A percentile compares a stretch with the other conserved stretches of the same genome.
phyloP scores from a whole-genome alignment of 2,113 vertebrate species.

The Ammodramus savannarum region DNA sequence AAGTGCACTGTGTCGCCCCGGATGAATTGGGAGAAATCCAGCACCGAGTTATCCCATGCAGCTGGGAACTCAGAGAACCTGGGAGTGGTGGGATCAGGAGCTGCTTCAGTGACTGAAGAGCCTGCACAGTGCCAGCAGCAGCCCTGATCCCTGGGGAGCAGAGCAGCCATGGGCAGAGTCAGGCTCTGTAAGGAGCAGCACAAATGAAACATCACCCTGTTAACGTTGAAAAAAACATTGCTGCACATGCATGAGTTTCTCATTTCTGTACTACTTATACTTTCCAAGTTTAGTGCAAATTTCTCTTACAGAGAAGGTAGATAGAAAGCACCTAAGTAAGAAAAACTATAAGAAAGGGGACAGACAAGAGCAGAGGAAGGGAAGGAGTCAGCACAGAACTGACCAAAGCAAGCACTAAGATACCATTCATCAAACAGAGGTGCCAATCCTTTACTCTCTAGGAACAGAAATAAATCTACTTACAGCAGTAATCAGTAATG shows the following conservation, averaged over 20 bases:
- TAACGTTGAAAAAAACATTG: neutral
- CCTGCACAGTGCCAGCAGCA: neutral
- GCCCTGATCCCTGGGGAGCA: neutral
- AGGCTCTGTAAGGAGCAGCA: neutral
- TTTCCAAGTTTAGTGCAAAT: neutral
- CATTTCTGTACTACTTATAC: neutral
- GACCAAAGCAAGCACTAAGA: neutral
- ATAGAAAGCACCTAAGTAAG: neutral
- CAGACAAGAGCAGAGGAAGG: neutral
- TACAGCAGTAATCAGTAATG: neutral
- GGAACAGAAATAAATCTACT: conserved; percentile 6
- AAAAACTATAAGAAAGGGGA: neutral
- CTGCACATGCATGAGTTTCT: neutral
- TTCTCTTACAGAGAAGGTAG: neutral
- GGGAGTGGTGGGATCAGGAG: neutral
- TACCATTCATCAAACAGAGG: neutral
- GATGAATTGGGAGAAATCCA: neutral
- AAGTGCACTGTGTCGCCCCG: too few species aligned
- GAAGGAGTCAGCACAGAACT: neutral
- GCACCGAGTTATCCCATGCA: neutral
- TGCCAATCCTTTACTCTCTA: neutral
- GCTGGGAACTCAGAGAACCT: too few species aligned
- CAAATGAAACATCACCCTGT: neutral
- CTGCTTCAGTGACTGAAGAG: neutral
- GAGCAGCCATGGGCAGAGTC: neutral